Evolutionary conservation across 2,797 vertebrate species (phyloP).

Genomic region (Syngnathus acus): DNA sequence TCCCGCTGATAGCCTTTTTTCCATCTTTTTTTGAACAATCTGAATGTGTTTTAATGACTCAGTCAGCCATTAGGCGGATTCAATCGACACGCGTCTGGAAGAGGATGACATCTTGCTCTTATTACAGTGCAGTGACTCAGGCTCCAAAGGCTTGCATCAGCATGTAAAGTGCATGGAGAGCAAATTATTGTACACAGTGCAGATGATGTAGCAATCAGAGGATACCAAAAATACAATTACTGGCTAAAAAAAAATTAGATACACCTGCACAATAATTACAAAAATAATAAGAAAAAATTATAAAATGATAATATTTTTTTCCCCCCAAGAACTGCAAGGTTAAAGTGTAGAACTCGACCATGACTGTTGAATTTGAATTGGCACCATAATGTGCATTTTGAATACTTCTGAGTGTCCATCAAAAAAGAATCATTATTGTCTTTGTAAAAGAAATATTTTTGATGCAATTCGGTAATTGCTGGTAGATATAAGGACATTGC

Average conservation of each 20-base stretch:
- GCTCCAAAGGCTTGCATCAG: not conserved
- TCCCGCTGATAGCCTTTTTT: not conserved
- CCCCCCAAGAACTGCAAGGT: not conserved
- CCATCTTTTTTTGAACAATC: slow-evolving; percentile 14
- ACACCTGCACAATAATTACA: not conserved
- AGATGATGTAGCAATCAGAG: not conserved
- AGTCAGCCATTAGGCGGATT: slow-evolving; percentile 25
- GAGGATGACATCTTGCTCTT: slow-evolving; percentile 31
- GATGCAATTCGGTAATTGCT: not conserved
- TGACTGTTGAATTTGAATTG: too few relatives aligned
- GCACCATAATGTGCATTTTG: too few relatives aligned
- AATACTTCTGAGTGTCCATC: not conserved
- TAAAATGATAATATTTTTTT: not conserved
- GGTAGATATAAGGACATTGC: not conserved
- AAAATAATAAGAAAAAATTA: too few relatives aligned
- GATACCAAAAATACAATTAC: not conserved
- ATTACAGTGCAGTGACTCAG: slow-evolving; percentile 12
- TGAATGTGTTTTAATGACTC: slow-evolving; percentile 48
- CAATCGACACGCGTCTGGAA: slow-evolving; percentile 22
- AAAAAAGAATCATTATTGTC: not conserved
- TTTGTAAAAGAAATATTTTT: too few relatives aligned
- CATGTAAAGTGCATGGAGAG: not conserved
- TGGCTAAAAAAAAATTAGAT: not conserved
- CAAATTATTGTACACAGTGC: not conserved
- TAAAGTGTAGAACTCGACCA: not conserved